Percentiles rank a stretch among this genome's conserved stretches.
Evolutionary conservation across 1,140 invertebrate species (phyloP).

Genomic region (Micrasema longulum): DNA sequence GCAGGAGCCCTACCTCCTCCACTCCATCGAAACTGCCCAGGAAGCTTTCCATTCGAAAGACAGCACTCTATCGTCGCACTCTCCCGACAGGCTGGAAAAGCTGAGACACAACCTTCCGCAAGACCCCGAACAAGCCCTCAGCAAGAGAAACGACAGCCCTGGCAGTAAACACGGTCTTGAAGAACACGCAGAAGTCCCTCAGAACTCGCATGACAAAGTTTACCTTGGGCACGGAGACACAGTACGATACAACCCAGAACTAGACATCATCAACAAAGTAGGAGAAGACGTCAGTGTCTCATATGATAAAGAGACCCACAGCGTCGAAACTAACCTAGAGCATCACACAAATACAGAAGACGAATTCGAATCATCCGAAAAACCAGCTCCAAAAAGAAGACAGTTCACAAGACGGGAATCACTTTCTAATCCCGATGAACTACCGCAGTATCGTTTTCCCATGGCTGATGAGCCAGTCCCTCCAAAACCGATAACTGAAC

Average conservation of each 20-base stretch:
- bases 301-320: conserved; percentile 39
- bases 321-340: conserved; percentile 53
- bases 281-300: conserved; percentile 57
- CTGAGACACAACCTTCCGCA: conserved; percentile 36
- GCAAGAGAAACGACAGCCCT: conserved; percentile 26
- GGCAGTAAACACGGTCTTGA: conserved; percentile 34
- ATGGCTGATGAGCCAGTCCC: conserved; percentile 44
- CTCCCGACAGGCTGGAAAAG: conserved; percentile 40
- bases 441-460: conserved; percentile 39
- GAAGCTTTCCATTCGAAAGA: conserved; percentile 30
- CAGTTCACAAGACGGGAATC: conserved; percentile 52
- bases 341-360: conserved; percentile 14
- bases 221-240: conserved; percentile 67
- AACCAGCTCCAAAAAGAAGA: conserved; percentile 43
- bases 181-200: conserved; percentile 7
- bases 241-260: conserved; percentile 66
- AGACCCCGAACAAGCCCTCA: conserved; percentile 29
- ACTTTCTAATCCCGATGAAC: conserved; percentile 48
- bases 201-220: conserved; percentile 56
- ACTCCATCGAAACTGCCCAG: conserved; percentile 11
- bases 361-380: conserved; percentile 36
- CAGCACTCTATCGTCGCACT: conserved; percentile 17
- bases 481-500: conserved; percentile 46
- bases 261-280: conserved; percentile 62
- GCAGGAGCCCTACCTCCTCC: conserved; percentile 30